phyloP scores from a whole-genome alignment of 30 jellyfish, hydroid and myxozoan species.

The Nemopilema nomurai region DNA sequence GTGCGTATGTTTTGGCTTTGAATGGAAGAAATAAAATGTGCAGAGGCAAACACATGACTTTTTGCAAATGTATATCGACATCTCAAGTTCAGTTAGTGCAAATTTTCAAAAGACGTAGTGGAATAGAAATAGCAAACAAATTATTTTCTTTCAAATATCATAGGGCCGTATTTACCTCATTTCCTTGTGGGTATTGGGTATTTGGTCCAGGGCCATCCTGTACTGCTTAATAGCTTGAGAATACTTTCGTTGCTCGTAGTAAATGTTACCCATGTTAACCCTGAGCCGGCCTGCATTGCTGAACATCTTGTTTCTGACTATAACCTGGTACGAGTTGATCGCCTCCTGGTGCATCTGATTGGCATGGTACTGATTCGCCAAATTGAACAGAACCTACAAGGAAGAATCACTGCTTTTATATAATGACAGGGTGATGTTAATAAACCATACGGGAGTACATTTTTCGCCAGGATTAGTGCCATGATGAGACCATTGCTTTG shows the following conservation, averaged over 20 bases:
- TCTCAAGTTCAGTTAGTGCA: too few relatives aligned
- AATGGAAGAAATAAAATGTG: too few relatives aligned
- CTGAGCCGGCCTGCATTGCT: slow-evolving; percentile 98
- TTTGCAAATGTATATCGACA: too few relatives aligned
- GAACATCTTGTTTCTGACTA: slow-evolving; percentile 97
- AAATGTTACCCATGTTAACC: slow-evolving; percentile 91
- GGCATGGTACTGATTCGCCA: slow-evolving; percentile 89
- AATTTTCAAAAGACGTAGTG: too few relatives aligned
- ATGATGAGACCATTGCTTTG: too few relatives aligned
- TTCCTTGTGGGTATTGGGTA: slow-evolving; percentile 91
- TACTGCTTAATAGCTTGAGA: slow-evolving; percentile 95
- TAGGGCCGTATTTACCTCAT: slow-evolving; percentile 58
- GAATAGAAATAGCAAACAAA: too few relatives aligned
- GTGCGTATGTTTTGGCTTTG: too few relatives aligned
- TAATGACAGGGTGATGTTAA: background rate
- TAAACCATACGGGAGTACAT: background rate
- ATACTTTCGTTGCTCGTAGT: slow-evolving; percentile 84
- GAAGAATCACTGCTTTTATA: background rate
- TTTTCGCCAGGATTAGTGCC: too few relatives aligned
- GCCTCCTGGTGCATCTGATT: slow-evolving; percentile 93
- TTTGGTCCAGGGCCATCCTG: slow-evolving; percentile 95
- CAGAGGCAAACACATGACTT: too few relatives aligned
- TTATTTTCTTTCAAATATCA: background rate
- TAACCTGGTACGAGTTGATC: slow-evolving; percentile 88
- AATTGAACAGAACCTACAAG: slow-evolving; percentile 85